These are phyloP conservation scores for Kradibia gibbosae DNA, from an alignment of 1,140 invertebrate genomes.

Conservation along the genomic window DNA sequence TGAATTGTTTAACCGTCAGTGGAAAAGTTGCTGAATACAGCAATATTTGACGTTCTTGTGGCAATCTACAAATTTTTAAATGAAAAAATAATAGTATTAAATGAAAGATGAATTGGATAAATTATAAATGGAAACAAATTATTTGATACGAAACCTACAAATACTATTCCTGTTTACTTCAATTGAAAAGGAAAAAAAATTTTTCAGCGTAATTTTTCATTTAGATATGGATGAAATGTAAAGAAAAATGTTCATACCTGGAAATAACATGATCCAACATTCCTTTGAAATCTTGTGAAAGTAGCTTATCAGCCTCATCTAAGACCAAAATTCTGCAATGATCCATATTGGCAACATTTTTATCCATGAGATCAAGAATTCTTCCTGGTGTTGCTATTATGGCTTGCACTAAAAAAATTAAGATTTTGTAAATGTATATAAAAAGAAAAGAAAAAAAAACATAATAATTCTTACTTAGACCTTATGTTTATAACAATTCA, in stretches of 20 bases:
- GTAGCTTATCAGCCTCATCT: conserved; percentile 99
- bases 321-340: conserved; percentile 97
- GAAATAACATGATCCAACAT: conserved; percentile 98
- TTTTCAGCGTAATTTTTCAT: no score
- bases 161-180: no score
- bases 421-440: neutral
- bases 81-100: no score
- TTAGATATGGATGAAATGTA: no score
- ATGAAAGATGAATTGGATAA: no score
- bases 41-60: conserved; percentile 96
- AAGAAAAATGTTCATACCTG: conserved; percentile 74
- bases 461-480: neutral
- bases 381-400: conserved; percentile 99
- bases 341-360: conserved; percentile 96
- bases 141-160: no score
- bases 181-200: no score
- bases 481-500: no score
- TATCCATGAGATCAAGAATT: conserved; percentile 99
- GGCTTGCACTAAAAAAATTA: conserved; percentile 93
- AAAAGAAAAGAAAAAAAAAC: neutral
- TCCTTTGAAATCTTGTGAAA: conserved; percentile 99
- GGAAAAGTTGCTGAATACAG: conserved; percentile 99
- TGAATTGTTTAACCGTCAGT: conserved; percentile 98
- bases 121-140: conserved; percentile 18
- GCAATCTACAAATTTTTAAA: no score